Conservation (phyloP, 2,888 invertebrate species). For the Nomada fabriciana region DNA sequence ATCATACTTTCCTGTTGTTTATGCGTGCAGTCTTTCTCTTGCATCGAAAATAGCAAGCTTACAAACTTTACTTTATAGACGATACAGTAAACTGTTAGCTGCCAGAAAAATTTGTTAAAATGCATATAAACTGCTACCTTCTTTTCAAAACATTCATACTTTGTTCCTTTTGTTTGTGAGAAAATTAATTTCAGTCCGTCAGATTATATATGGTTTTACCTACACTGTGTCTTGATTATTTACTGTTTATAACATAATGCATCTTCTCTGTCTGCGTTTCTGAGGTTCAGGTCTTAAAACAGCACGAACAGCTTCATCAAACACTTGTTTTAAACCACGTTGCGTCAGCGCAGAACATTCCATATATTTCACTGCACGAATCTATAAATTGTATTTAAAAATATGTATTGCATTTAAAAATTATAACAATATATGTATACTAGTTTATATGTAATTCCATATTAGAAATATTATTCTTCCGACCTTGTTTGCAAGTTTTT, state of each 20-base stretch:
- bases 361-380: constrained; percentile 99
- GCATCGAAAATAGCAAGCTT: constrained; percentile 66
- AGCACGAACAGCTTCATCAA: constrained; percentile 99
- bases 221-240: constrained; percentile 62
- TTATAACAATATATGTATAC: not conserved
- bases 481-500: constrained; percentile 97
- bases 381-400: constrained; percentile 82
- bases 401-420: not conserved
- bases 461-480: constrained; percentile 8
- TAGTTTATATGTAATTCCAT: not conserved
- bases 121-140: constrained; percentile 57
- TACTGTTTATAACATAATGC: constrained; percentile 89
- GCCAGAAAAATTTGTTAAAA: constrained; percentile 71
- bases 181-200: constrained; percentile 67
- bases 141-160: constrained; percentile 60
- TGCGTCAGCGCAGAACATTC: constrained; percentile 99
- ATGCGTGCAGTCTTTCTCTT: constrained; percentile 67
- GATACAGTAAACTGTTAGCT: constrained; percentile 72
- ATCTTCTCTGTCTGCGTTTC: constrained; percentile 97
- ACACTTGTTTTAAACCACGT: constrained; percentile 98
- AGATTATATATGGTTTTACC: constrained; percentile 67
- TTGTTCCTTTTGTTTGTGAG: constrained; percentile 48
- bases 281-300: constrained; percentile 98
- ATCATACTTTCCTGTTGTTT: constrained; percentile 63
- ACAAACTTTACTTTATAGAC: constrained; percentile 74